Base-by-base conservation (phyloP, 1,140 invertebrate species). In the Lerema accius region DNA sequence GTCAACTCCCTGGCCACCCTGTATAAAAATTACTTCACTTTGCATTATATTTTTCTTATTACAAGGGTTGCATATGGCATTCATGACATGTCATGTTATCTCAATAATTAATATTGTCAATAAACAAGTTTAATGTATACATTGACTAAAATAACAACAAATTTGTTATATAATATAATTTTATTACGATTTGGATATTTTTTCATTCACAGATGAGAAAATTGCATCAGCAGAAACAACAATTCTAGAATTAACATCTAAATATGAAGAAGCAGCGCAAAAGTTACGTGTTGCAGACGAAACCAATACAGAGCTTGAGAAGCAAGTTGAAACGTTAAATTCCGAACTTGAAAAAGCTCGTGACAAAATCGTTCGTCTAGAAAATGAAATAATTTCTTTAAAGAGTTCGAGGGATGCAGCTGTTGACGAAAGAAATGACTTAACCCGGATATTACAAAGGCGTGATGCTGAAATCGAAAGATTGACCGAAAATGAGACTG, bases 381-480 rank as follows among this genome's bases (percentile, higher is more conserved):
- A 90, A 82, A 91, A 84, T 80, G 83, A 89, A 71, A 73, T 78
- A 15, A 81, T 85, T 53, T 85, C 85, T 37, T 46, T 86, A 26
- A 90, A 84, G 74, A 86, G 83, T 70, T 68, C 84, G 46, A 74
- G 94, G 66, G 93, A 95, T 84, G 80, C 91, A 14, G 92, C 93
- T 16, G 85, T 94, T 46, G 95, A 96, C 73, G 95, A 96, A 80
- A 92, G 94, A 39, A 95, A 96, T 87, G 92, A 93, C 32, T 83
- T 96, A 10, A 91, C 94, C 15, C 92, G 93, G 63, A 94, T 95
- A 73, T 83, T 96, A 19, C 93, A 96, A 74, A 87, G 95, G 5
- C 91, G 94, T 45, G 93, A 95, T 76, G 80, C 90, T 3, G 95
- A 96, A 91, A 79, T 96, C 13, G 94, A 96, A 73, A 91, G 94